Evolutionary conservation across 2,113 vertebrate genomes (phyloP), one percentile per base, ranked within the genome.

Genomic region (Stomatorhinus ivindoensis): DNA sequence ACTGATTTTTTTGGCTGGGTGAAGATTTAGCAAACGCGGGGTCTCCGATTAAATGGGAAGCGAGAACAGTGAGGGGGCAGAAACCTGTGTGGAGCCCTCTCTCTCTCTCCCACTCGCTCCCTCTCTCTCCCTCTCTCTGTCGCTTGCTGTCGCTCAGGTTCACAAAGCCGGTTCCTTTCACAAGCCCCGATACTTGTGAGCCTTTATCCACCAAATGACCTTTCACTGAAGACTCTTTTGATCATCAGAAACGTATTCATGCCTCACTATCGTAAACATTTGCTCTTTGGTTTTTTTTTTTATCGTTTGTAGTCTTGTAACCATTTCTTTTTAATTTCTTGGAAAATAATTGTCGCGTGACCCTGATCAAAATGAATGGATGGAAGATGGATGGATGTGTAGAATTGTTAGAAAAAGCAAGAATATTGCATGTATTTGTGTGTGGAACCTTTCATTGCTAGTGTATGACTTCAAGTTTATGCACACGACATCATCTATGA

Each of bases 1-100:
- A 53, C 55, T 24, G 83, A 48, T 84, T 84, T 85, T 89, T 85
- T 51, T 55, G 61, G 39, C 19, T 44, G 55, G 46, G 58, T 89
- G 58, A 89, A 82, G 58, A 80, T 13, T 27, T 39, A 65, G 47
- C 80, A n/a, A 89, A 86, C 50, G 55, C 4, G 27, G 83, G 39
- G 11, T 44, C 51, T 85, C 39, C 24, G 31, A 27, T 55, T 89
- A 89, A 85, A 47, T 39, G 47, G 42, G 84, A 65, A 73, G 53
- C 4, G 55, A 69, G 83, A 86, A 31, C 47, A 11, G 58, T 73
- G 24, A 65, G 47, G 76, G 65, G 7, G 47, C 15, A 50, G 65
- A 50, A 35, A 31, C 46, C 8, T n/a, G 8, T n/a, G 46, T 47
- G 80, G 19, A 47, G 86, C 53, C 3, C 19, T 3, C 15, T 2